Base-by-base conservation (phyloP, 2,888 invertebrate genomes). In the Selenia dentaria region DNA sequence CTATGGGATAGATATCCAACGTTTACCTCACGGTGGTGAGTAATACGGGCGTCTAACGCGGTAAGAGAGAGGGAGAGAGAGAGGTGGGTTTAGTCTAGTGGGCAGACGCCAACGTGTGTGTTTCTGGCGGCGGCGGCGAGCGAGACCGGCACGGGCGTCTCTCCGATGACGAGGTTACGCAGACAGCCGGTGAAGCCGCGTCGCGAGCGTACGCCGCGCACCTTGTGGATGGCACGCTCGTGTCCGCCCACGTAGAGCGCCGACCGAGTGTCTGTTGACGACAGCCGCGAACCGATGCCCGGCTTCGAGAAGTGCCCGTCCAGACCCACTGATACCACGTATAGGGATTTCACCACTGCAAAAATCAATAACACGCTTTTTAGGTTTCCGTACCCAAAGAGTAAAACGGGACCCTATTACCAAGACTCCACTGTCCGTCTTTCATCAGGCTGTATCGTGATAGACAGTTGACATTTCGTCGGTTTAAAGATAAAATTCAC, bases 221-320 rank as follows among this genome's bases (percentile, higher is more conserved):
- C 67, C 42, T 66, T 76, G 39, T 64, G 49, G 3, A 87, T 56
- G 0, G 74, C 59, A 0, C 75, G 64, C 58, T 83, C 83, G 80
- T 98, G 96, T 0, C 98, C 98, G 11, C 99, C 99, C 64, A 99
- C 92, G 82, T 96, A 99, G 20, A 99, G 90, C 0, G 97, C 96
- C 51, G 97, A 94, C 16, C 94, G 94, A 0, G 97, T 97, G 65
- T 96, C 94, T 0, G 97, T 96, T 0, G 94, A 93, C 0, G 93
- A 90, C 12, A 93, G 90, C 10, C 54, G 48, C 6, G 92, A 92
- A 3, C 96, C 96, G 20, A 96, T 92, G 1, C 94, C 95, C 0
- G 96, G 94, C 54, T 93, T 92, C 0, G 94, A 94, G 69, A 94
- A 94, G 43, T 94, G 92, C 5, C 95, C 95, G 82, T 99, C 97